Percentiles rank a stretch among this genome's conserved stretches.
Evolutionary conservation across 2,113 vertebrate genomes (phyloP).

Genomic region (Cyanoliseus patagonus): DNA sequence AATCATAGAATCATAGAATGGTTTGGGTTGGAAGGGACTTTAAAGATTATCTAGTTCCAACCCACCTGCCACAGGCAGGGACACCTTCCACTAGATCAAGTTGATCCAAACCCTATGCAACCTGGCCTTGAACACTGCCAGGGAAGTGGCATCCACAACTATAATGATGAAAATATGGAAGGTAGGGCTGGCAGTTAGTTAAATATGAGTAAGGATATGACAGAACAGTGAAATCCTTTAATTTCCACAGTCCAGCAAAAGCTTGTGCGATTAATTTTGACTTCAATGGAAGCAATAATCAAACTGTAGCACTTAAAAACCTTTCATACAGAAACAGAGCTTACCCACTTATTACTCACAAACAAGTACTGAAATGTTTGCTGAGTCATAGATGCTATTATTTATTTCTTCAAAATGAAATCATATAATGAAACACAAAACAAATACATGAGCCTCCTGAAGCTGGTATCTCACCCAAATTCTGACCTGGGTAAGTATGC

Average conservation of each 20-base stretch:
- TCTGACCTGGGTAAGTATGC: background rate
- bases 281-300: background rate
- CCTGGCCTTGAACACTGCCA: background rate
- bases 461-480: background rate
- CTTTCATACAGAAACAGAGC: background rate
- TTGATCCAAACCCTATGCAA: background rate
- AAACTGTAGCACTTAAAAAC: background rate
- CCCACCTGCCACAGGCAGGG: background rate
- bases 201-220: background rate
- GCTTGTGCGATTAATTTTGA: background rate
- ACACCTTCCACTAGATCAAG: background rate
- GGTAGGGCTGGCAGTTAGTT: background rate
- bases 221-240: background rate
- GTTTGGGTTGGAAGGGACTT: background rate
- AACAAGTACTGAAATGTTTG: background rate
- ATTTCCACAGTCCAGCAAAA: background rate
- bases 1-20: background rate
- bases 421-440: background rate
- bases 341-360: background rate
- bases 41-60: background rate
- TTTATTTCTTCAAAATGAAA: background rate
- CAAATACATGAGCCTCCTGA: background rate
- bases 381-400: background rate
- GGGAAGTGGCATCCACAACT: background rate
- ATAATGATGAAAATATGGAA: background rate